Percentiles rank a stretch among this genome's conserved stretches.
These are phyloP conservation scores for Xiphydria camelus DNA, from an alignment of 2,888 invertebrate genomes.

Conservation along the genomic window DNA sequence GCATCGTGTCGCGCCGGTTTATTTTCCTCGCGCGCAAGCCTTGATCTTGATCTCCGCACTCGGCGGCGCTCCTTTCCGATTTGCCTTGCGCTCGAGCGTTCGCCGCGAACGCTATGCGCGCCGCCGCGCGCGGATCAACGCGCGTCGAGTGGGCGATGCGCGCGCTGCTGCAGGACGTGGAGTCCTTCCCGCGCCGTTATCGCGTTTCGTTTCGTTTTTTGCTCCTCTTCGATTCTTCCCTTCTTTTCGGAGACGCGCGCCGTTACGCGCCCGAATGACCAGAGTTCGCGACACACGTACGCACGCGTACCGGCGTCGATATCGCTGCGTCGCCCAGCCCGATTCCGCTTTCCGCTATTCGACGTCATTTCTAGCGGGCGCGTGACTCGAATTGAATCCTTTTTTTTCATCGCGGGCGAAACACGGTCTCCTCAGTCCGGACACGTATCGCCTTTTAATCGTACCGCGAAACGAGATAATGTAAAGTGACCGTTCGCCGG, in stretches of 20 bases:
- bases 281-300: too few relatives aligned
- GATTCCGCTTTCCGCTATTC: background rate
- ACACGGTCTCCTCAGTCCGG: background rate
- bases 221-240: too few relatives aligned
- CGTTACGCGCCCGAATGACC: too few relatives aligned
- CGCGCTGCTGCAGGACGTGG: too few relatives aligned
- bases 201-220: too few relatives aligned
- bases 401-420: background rate
- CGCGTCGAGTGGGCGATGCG: too few relatives aligned
- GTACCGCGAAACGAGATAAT: background rate
- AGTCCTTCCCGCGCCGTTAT: too few relatives aligned
- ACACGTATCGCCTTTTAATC: background rate
- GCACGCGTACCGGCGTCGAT: too few relatives aligned
- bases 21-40: conserved; percentile 4
- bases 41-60: conserved; percentile 34
- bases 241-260: too few relatives aligned
- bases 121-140: too few relatives aligned
- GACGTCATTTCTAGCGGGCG: background rate
- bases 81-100: conserved; percentile 7
- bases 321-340: background rate
- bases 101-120: too few relatives aligned
- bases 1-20: conserved; percentile 4
- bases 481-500: too few relatives aligned
- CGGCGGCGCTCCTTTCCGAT: conserved; percentile 9
- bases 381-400: background rate